A percentile compares a stretch with the other conserved stretches of the same genome.
These are phyloP conservation scores for Silvanus unidentatus DNA, from an alignment of 2,888 invertebrate genomes.

Conservation along the genomic window DNA sequence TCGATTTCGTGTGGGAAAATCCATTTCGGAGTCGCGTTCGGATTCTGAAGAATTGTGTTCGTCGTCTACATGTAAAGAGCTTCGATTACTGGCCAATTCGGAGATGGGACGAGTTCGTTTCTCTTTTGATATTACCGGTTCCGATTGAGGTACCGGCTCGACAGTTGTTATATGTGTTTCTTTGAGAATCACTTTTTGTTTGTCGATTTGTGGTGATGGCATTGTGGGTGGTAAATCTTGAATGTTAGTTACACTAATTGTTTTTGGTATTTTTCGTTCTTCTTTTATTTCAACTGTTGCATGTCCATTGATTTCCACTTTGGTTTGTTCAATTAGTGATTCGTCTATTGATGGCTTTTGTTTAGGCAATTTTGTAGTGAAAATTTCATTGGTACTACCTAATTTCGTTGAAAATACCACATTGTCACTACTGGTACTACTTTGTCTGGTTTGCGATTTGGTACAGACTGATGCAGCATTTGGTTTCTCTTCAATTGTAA, in stretches of 20 bases:
- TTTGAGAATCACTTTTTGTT: too few relatives aligned
- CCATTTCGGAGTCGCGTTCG: slow-evolving; percentile 62
- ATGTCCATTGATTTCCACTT: slow-evolving; percentile 7
- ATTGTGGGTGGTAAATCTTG: too few relatives aligned
- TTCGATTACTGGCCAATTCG: slow-evolving; percentile 19
- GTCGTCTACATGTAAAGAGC: slow-evolving; percentile 37
- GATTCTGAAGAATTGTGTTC: slow-evolving; percentile 62
- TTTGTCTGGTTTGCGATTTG: slow-evolving; percentile 33
- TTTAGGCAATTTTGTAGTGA: slow-evolving; percentile 49
- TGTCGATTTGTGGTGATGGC: too few relatives aligned
- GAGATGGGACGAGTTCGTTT: slow-evolving; percentile 16
- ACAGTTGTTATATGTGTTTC: too few relatives aligned
- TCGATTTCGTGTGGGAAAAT: slow-evolving; percentile 36
- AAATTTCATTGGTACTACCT: slow-evolving; percentile 64
- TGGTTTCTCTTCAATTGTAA: slow-evolving; percentile 4
- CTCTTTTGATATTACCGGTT: slow-evolving; percentile 8
- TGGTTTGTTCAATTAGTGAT: slow-evolving; percentile 7
- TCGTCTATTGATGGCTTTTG: slow-evolving; percentile 10
- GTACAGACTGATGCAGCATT: too few relatives aligned
- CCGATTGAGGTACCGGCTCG: not conserved
- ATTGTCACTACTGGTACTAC: slow-evolving; percentile 45
- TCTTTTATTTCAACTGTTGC: slow-evolving; percentile 1
- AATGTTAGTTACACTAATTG: too few relatives aligned
- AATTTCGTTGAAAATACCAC: slow-evolving; percentile 63
- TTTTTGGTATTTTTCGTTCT: not conserved